Evolutionary conservation across 2,113 vertebrate species (phyloP), one percentile per base, ranked within the genome.

Genomic region (Nyctibius bracteatus): DNA sequence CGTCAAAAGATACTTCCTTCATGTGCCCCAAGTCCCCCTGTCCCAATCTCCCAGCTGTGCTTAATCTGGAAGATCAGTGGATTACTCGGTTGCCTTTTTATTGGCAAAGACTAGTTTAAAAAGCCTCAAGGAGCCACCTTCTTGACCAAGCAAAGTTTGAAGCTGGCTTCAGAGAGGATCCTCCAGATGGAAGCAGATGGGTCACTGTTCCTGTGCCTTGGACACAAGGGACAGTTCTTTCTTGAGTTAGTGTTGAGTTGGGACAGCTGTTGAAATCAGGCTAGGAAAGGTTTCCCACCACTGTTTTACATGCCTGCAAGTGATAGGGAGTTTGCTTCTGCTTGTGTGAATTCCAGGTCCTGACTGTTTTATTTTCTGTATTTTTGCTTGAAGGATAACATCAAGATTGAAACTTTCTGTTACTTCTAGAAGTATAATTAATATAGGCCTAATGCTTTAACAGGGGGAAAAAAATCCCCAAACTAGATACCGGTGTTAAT

Each of bases 401-500:
- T n/a, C 2, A 22, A 62, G 59, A 73, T 27, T 35, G 20, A 54
- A 91, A 73, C n/a, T 88, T 91, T 19, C 54, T 70, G 16, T 74
- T 86, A 31, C 27, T 54, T 4, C 27, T 66, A 54, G 43, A 89
- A 90, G 4, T 75, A n/a, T 80, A 65, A 82, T 92, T 82, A 94
- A 61, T 93, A 25, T 9, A 33, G 25, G 9, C 15, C 57, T 55
- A 72, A 57, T 77, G 15, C 54, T 87, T 87, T 54, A 58, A 39
- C 9, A 44, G 22, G 27, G 54, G 4, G 75, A 86, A 54, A 65
- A 23, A 52, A 65, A 68, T 81, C 65, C 61, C 57, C 78, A 63
- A 49, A 65, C 51, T 59, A 92, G 72, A 65, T 90, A 57, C 88
- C 86, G 57, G 18, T 90, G 47, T 93, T 94, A 95, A 93, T 78